Base-by-base conservation (phyloP, 2,888 invertebrate genomes). In the Adelognathus sp. region DNA sequence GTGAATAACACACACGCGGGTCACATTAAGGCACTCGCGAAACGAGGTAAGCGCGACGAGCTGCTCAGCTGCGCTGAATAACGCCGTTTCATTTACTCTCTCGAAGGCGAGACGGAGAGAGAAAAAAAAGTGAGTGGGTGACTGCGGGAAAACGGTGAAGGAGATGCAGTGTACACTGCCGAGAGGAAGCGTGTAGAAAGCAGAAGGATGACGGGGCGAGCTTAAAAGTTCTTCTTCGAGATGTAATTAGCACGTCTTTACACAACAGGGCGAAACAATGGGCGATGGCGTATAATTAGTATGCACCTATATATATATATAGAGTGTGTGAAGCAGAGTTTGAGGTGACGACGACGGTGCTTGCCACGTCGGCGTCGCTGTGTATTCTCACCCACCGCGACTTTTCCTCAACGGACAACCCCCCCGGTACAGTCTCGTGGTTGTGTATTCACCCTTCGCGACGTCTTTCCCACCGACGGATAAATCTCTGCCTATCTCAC, bases 201-300 rank as follows among this genome's bases (percentile, higher is more conserved):
- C 50, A 44, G 64, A 61, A 63, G 41, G 46, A 36, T 9, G 46
- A 58, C 60, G 54, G 50, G 16, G 60, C 44, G 63, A 60, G 64
- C 72, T 80, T 80, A 71, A 80, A 83, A 80, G 80, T 83, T 83
- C 85, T 88, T 85, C 88, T 88, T 90, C 86, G 87, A 88, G 88
- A 88, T 86, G 88, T 90, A 90, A 90, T 90, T 90, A 90, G 90
- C 89, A 88, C 86, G 86, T 89, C 89, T 90, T 89, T 87, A 86
- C 85, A 82, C 80, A 85, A 83, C 85, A 82, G 75, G 54, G 69
- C 71, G 75, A 82, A 82, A 90, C 88, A 90, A 90, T 90, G 79
- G n/a, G n/a, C 75, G 75, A 80, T 84, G 86, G 71, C 74, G 81
- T 84, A 87, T 89, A 90, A 90, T 90, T 90, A 90, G 88, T 89